Base-by-base conservation (phyloP, 2,888 invertebrate genomes). In the Philonicus albiceps region DNA sequence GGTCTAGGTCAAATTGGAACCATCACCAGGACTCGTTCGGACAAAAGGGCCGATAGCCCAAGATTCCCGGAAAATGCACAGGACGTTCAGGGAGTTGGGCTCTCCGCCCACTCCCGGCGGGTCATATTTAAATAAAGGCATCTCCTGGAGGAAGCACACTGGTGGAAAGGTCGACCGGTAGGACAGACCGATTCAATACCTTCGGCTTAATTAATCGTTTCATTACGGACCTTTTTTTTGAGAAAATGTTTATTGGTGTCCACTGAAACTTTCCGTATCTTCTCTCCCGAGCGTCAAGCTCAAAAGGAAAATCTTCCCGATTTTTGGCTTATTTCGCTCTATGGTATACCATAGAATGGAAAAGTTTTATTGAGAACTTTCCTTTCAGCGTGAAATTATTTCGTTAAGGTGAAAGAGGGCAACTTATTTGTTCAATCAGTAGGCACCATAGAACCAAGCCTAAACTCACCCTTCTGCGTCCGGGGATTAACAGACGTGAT, bases 151-250 rank as follows among this genome's bases (percentile, higher is more conserved):
- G 64, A 64, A 64, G 27, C 64, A 27, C 19, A 64, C 64, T 27
- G 64, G 27, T 64, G 0, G 49, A 49, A n/a, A 49, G 49, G 49
- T n/a, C 49, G 16, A 6, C 19, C 6, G 5, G 19, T 27, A 2
- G 64, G 64, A 22, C 22, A 64, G 13, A 43, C 76, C 22, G 19
- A 76, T 76, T 76, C 76, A 76, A 43, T 76, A 37, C 74, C 76
- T 13, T 37, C 11, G 76, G 76, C 22, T 76, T 76, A 76, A 76
- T 76, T 76, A 40, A 76, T 76, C 76, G 76, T 76, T 76, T 76
- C 76, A 76, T 76, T 76, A 76, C 40, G 37, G 22, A 76, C 76
- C 76, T 76, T 76, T 76, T 76, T 76, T 76, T 76, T 76, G 40
- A n/a, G 40, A 22, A 64, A 27, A 76, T 27, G 37, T 74, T 74